Base-by-base conservation (phyloP, 2,888 invertebrate species). In the Leucoma salicis region DNA sequence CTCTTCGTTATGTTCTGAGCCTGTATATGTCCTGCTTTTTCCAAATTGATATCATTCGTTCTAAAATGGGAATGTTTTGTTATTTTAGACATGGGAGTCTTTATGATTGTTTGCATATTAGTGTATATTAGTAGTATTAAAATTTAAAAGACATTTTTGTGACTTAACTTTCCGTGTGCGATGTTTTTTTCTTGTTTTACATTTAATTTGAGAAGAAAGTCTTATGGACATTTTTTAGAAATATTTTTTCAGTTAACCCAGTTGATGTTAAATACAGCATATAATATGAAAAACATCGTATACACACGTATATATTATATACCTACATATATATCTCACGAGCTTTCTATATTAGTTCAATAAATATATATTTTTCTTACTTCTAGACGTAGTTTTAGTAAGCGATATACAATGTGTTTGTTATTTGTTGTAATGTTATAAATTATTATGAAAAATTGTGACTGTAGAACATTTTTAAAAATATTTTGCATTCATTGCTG, bases 81-180 rank as follows among this genome's bases (percentile, higher is more conserved):
- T n/a, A n/a, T n/a, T n/a, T n/a, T n/a, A n/a, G 15, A 47, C 40
- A 55, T 39, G 54, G 46, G n/a, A 35, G 67, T 58, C 62, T 66
- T 29, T 70, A 68, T 73, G 48, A 56, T 61, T 60, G 53, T 66
- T 57, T 63, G 62, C 65, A 68, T 74, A 61, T 64, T 58, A 61
- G 46, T 47, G 36, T 58, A 61, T n/a, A n/a, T 50, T 41, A 3
- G 48, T 78, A 76, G 74, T 69, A 68, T 70, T 69, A 70, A 74
- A 75, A 78, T 74, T 64, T 78, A 88, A 88, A 89, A 89, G 88
- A 89, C 88, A 89, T 80, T 74, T 77, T 82, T 79, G 74, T 82
- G 75, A 85, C 76, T 75, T 71, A 67, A 13, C 13, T 39, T 56
- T 47, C 51, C 39, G 11, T 42, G 31, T 46, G 51, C 51, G 49